Percentiles rank a stretch among this genome's conserved stretches.
Conservation (phyloP, 2,797 vertebrate species). For the Rachycentron canadum region DNA sequence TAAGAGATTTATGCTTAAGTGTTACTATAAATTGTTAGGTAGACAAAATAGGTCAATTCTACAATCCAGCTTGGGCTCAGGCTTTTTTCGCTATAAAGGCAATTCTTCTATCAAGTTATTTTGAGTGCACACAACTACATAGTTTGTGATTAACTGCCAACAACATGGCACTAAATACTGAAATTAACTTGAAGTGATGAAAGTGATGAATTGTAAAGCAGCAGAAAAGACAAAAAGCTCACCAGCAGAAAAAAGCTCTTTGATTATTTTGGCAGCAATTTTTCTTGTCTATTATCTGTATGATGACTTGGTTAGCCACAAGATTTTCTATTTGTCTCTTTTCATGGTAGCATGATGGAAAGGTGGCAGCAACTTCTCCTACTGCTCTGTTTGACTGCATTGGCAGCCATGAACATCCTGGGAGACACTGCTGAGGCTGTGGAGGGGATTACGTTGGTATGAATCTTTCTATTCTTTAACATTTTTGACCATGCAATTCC, state of each 20-base stretch:
- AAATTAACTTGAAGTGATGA: not conserved
- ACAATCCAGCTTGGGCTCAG: not conserved
- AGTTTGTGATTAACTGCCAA: not conserved
- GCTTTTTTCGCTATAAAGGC: no score
- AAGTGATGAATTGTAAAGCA: not conserved
- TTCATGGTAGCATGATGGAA: constrained; percentile 41
- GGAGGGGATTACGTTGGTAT: constrained; percentile 11
- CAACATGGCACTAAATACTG: not conserved
- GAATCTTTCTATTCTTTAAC: not conserved
- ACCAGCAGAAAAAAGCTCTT: not conserved
- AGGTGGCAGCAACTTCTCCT: not conserved
- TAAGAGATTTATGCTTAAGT: not conserved
- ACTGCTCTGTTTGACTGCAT: constrained; percentile 47
- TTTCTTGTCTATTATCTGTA: not conserved
- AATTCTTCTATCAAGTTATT: not conserved
- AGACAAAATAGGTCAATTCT: not conserved
- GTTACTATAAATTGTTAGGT: not conserved
- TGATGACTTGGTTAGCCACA: not conserved
- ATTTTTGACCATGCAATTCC: not conserved
- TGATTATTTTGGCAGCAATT: not conserved
- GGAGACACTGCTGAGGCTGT: not conserved
- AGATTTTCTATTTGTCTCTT: not conserved
- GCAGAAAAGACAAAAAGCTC: not conserved
- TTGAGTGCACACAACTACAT: not conserved
- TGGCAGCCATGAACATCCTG: not conserved